Evolutionary conservation across 1,140 invertebrate species (phyloP), one percentile per base, ranked within the genome.

Genomic region (Trachelipus rathkii): DNA sequence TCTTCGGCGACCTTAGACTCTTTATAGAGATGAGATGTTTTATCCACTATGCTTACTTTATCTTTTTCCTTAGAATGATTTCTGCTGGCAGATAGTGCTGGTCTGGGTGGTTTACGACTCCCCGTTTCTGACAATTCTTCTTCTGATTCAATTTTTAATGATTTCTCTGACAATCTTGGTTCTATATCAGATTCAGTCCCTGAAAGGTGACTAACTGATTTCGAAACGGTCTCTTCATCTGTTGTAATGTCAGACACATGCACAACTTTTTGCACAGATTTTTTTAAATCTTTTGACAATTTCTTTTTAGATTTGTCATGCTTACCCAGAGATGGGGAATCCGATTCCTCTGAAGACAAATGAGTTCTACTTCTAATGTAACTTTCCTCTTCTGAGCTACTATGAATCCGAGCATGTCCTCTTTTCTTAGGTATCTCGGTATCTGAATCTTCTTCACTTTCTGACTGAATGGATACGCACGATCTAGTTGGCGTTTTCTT

Each of bases 231-330:
- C 23, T 78, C 80, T 44, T 81, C 80, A 66, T 78, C 80, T 11
- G 77, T 79, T 21, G 77, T 79, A 24, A 81, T 76, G 44, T 81
- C 80, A 11, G 80, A 81, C 8, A 81, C 76, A 9, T 76, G 66
- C 53, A 75, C 45, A 76, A 74, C 78, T 44, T 79, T 81, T 21
- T 72, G 3, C 46, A 74, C 74, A 67, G 73, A 67, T 74, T 77
- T 79, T 53, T 81, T 81, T n/a, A 19, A 10, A 33, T 71, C 23
- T 73, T 71, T 45, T 60, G 77, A 43, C 9, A 76, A 10, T 72
- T 81, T 82, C 45, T 82, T 83, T 70, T 80, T 78, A 77, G 19
- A 33, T 72, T 83, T 85, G 70, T 68, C 78, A 71, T 43, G 74
- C 77, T 33, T 72, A 71, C 81, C 68, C 76, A 70, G 84, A 76